These are phyloP conservation scores for Meliscaeva auricollis DNA, from an alignment of 2,888 invertebrate species.

Conservation along the genomic window DNA sequence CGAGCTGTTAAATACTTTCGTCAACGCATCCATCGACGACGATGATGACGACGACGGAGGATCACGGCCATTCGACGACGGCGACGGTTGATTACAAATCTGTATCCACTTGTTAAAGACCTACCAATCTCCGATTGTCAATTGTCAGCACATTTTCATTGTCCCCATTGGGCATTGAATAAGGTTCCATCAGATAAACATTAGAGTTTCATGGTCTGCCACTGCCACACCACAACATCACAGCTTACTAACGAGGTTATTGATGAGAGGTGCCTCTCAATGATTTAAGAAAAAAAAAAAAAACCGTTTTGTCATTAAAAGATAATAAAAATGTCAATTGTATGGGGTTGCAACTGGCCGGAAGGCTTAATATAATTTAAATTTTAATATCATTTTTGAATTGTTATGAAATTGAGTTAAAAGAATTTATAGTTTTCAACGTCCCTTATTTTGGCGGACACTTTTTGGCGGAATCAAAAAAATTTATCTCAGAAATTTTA, in stretches of 20 bases:
- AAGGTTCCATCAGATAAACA: constrained; percentile 58
- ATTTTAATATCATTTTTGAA: background rate
- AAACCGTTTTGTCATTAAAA: constrained; percentile 40
- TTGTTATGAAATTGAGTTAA: too few species aligned
- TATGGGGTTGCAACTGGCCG: constrained; percentile 16
- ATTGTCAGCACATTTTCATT: constrained; percentile 69
- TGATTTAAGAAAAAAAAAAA: constrained; percentile 28
- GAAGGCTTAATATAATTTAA: constrained; percentile 11
- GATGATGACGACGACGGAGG: background rate
- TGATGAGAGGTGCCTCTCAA: constrained; percentile 63
- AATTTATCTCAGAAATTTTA: too few species aligned
- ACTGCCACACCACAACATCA: background rate
- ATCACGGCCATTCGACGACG: background rate
- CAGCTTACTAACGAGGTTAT: constrained; percentile 60
- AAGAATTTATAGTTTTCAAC: too few species aligned
- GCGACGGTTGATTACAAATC: constrained; percentile 70
- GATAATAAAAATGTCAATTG: constrained; percentile 9
- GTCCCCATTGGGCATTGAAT: constrained; percentile 61
- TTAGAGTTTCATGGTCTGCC: constrained; percentile 23
- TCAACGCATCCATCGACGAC: constrained; percentile 42
- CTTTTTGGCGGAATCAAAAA: too few species aligned
- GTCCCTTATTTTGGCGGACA: too few species aligned
- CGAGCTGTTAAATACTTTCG: constrained; percentile 36
- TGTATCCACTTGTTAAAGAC: constrained; percentile 69
- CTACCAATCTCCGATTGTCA: constrained; percentile 60